Evolutionary conservation across 2,888 invertebrate genomes (phyloP).

Genomic region (Bugula neritina): DNA sequence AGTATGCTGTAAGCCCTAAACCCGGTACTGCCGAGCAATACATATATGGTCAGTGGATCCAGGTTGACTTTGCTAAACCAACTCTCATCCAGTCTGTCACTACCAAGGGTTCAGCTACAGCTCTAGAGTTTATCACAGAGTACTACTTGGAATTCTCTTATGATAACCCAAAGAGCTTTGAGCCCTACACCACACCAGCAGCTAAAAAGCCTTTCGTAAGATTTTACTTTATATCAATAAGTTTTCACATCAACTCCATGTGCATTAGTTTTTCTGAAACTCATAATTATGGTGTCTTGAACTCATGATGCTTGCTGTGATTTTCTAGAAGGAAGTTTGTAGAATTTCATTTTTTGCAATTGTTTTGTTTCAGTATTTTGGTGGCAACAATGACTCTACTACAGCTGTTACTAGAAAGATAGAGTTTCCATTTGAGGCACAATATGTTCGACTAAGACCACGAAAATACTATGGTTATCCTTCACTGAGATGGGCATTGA

Average conservation of each 20-base stretch:
- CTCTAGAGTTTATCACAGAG: constrained; percentile 4
- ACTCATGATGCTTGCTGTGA: no score
- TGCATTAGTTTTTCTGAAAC: no score
- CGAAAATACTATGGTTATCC: background rate
- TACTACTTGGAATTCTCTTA: constrained; percentile 16
- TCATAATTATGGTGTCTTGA: no score
- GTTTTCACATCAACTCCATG: no score
- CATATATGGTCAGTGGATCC: constrained; percentile 10
- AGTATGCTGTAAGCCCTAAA: background rate
- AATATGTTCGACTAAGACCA: constrained; percentile 12
- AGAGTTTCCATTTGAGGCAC: constrained; percentile 22
- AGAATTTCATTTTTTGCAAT: no score
- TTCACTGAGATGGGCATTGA: constrained; percentile 21
- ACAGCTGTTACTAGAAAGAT: background rate
- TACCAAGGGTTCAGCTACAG: constrained; percentile 6
- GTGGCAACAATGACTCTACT: constrained; percentile 7
- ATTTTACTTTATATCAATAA: no score
- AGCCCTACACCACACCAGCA: background rate
- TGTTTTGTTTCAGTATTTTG: constrained; percentile 12
- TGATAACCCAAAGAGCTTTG: background rate
- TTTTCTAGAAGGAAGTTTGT: no score
- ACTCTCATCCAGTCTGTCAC: constrained; percentile 22
- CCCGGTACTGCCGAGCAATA: background rate
- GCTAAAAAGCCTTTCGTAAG: background rate
- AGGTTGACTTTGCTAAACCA: constrained; percentile 25